Evolutionary conservation across 1,140 invertebrate genomes (phyloP).

Genomic region (Ceratoteleas bidentatus): DNA sequence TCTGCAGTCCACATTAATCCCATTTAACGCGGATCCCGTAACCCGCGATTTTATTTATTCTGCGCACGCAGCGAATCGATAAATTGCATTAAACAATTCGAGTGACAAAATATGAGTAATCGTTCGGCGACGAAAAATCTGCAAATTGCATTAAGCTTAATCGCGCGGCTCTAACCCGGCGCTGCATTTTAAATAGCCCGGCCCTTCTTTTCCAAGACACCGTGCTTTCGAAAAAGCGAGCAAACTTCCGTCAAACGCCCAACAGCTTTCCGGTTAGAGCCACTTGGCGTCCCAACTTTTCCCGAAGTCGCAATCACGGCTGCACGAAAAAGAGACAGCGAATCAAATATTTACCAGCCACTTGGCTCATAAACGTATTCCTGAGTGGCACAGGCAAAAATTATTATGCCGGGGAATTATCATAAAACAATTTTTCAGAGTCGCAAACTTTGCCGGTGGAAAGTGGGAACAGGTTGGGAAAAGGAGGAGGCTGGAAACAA

Average conservation of each 20-base stretch:
- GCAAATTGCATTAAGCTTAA: slow-evolving; percentile 46
- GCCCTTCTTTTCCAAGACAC: slow-evolving; percentile 47
- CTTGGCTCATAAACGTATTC: slow-evolving; percentile 63
- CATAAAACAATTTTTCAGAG: slow-evolving; percentile 42
- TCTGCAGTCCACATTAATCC: no score
- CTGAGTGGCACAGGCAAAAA: slow-evolving; percentile 20
- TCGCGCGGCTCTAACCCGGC: slow-evolving; percentile 32
- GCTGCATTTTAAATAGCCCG: slow-evolving; percentile 45
- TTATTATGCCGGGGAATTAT: slow-evolving; percentile 29
- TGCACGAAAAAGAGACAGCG: slow-evolving; percentile 31
- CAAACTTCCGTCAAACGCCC: slow-evolving; percentile 60
- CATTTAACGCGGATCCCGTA: no score
- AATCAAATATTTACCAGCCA: slow-evolving; percentile 76
- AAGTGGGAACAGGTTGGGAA: neutral
- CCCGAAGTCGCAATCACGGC: slow-evolving; percentile 68
- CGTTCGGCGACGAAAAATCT: slow-evolving; percentile 18
- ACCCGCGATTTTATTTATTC: no score
- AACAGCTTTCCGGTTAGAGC: slow-evolving; percentile 57
- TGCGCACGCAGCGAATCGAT: no score
- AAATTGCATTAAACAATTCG: slow-evolving; percentile 1
- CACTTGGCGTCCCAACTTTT: slow-evolving; percentile 63
- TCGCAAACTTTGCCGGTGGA: slow-evolving; percentile 23
- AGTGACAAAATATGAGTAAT: slow-evolving; percentile 1
- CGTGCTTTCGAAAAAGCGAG: slow-evolving; percentile 40
- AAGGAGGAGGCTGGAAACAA: neutral